Evolutionary conservation across 2,113 vertebrate genomes (phyloP).

Genomic region (Epinephelus cyanopodus): DNA sequence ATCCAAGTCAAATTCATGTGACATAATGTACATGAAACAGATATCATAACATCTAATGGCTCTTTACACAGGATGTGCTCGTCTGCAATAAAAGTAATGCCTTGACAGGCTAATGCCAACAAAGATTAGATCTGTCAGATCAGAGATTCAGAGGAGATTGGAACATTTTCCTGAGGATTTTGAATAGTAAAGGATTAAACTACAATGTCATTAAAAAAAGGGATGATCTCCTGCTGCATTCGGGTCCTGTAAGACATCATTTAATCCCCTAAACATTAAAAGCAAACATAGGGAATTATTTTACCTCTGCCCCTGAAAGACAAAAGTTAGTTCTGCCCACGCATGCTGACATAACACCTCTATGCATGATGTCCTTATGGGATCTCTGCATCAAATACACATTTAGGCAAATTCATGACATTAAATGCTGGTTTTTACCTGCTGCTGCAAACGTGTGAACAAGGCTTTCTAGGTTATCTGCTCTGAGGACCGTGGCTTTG

Average conservation of each 20-base stretch:
- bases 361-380: conserved; percentile 7
- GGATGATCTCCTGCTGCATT: conserved; percentile 77
- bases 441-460: conserved; percentile 25
- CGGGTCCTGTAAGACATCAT: conserved; percentile 73
- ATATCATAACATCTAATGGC: conserved; percentile 51
- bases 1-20: not conserved
- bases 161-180: conserved; percentile 77
- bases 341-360: conserved; percentile 40
- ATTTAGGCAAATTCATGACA: not conserved
- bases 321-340: conserved; percentile 46
- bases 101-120: conserved; percentile 55
- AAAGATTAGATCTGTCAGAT: conserved; percentile 70
- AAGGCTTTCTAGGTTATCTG: conserved; percentile 73
- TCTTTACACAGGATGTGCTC: conserved; percentile 8
- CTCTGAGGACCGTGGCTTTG: conserved; percentile 82
- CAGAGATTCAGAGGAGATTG: conserved; percentile 68
- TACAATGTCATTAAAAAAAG: conserved; percentile 82
- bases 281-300: conserved; percentile 81
- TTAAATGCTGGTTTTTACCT: conserved; percentile 67
- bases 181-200: conserved; percentile 80
- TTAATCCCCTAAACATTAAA: conserved; percentile 84
- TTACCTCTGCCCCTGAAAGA: conserved; percentile 61
- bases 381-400: not conserved
- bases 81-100: conserved; percentile 42
- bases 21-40: conserved; percentile 45